Conservation (phyloP, 2,113 vertebrate species). For the Coracopsis vasa region DNA sequence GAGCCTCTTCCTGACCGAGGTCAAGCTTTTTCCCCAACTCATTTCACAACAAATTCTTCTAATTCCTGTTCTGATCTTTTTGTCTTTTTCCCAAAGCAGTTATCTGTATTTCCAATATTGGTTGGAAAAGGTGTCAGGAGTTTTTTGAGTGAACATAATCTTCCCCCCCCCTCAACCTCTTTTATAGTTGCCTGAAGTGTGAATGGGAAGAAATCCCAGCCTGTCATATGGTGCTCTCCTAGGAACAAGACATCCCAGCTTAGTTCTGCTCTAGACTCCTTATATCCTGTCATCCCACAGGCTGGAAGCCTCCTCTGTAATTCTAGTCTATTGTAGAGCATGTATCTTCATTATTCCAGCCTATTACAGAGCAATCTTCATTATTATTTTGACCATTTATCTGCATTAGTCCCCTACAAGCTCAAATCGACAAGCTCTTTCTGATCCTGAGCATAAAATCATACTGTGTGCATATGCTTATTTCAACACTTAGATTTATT, state of each 20-base stretch:
- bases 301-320: neutral
- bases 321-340: neutral
- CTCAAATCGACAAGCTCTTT: constrained; percentile 9
- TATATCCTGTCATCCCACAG: neutral
- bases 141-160: neutral
- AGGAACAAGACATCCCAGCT: constrained; percentile 50
- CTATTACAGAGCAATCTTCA: neutral
- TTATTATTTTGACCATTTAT: constrained; percentile 6
- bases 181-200: constrained; percentile 27
- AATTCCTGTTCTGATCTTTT: neutral
- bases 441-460: neutral
- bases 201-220: constrained; percentile 53
- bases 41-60: neutral
- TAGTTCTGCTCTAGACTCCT: constrained; percentile 40
- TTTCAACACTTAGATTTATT: neutral
- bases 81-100: neutral
- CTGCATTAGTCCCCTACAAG: neutral
- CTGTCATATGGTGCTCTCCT: constrained; percentile 1
- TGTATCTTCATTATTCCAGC: neutral
- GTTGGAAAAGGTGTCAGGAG: neutral
- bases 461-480: neutral
- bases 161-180: neutral
- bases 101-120: neutral
- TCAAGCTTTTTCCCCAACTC: neutral
- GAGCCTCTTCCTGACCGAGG: neutral